These are phyloP conservation scores for Apis mellifera DNA, from an alignment of 1,140 invertebrate species.

Conservation along the genomic window DNA sequence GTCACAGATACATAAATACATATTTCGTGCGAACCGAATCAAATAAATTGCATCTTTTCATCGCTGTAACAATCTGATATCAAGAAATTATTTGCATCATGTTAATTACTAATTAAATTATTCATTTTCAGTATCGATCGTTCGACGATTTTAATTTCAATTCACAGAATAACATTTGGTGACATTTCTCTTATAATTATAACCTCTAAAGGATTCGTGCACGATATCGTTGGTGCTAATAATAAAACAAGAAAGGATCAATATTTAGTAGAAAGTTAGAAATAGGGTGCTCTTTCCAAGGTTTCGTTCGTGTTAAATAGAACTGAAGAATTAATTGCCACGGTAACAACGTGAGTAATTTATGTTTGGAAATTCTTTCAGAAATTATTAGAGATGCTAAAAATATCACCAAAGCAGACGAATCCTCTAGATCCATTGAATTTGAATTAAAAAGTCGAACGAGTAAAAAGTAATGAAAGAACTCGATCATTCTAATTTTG, in stretches of 20 bases:
- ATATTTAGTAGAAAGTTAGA: background rate
- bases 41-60: background rate
- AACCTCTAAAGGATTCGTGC: background rate
- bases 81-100: too few relatives aligned
- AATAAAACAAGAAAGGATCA: background rate
- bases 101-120: too few relatives aligned
- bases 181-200: background rate
- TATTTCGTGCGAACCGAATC: background rate
- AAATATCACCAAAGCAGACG: background rate
- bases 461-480: background rate
- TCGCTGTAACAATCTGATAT: too few relatives aligned
- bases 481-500: background rate
- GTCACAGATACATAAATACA: background rate
- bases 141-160: too few relatives aligned
- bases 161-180: background rate
- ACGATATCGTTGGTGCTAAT: background rate
- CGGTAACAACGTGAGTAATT: constrained; percentile 29
- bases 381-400: background rate
- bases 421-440: background rate
- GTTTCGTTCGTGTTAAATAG: background rate
- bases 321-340: constrained; percentile 30
- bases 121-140: too few relatives aligned
- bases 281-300: background rate
- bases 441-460: background rate
- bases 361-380: background rate